These are phyloP conservation scores for Candoia aspera DNA, from an alignment of 2,113 vertebrate species.

Conservation along the genomic window DNA sequence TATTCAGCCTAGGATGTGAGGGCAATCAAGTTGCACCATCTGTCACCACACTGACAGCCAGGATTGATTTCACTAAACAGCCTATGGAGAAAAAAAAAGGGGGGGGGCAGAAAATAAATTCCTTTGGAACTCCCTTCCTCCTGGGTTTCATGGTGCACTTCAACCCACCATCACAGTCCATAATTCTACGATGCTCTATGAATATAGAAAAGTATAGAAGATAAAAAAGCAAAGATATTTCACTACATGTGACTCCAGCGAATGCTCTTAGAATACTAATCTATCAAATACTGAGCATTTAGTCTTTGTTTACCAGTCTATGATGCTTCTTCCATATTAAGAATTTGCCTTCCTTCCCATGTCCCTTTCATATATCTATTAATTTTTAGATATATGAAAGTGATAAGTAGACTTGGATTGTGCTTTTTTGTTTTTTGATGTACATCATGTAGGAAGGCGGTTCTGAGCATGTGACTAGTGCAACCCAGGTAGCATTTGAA, in stretches of 20 bases:
- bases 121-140: background rate
- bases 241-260: background rate
- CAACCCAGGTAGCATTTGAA: background rate
- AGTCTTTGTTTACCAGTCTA: background rate
- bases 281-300: background rate
- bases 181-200: background rate
- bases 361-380: background rate
- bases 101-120: background rate
- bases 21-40: background rate
- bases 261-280: background rate
- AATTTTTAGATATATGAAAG: background rate
- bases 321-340: background rate
- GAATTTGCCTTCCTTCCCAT: background rate
- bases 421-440: background rate
- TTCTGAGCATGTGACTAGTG: background rate
- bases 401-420: background rate
- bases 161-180: background rate
- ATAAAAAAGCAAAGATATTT: background rate
- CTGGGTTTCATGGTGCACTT: background rate
- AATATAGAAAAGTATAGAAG: background rate
- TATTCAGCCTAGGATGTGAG: background rate
- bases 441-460: background rate
- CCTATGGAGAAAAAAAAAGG: background rate
- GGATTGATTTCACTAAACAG: constrained; percentile 14
- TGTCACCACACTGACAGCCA: background rate